Percentiles rank a stretch among this genome's conserved stretches.
Evolutionary conservation across 2,113 vertebrate genomes (phyloP).

Genomic region (Coryphaenoides rupestris): DNA sequence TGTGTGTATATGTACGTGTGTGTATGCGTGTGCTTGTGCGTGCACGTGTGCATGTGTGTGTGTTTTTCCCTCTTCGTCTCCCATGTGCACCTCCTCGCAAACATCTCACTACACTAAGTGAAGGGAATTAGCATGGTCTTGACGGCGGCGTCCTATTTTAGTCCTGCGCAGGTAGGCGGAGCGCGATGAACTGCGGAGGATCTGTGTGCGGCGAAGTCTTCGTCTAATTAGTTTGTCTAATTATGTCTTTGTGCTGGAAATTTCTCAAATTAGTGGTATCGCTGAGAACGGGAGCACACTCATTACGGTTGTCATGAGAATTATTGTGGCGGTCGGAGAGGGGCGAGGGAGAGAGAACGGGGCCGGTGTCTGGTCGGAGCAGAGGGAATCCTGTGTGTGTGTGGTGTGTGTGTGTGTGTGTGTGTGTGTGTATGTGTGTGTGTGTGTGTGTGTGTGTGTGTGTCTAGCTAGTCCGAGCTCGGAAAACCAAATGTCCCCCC

Average conservation of each 20-base stretch:
- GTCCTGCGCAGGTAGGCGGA: conserved; percentile 76
- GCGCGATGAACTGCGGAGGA: conserved; percentile 76
- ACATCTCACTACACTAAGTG: conserved; percentile 61
- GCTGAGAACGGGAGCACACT: conserved; percentile 75
- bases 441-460: no score
- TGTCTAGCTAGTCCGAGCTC: no score
- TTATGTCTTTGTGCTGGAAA: conserved; percentile 83
- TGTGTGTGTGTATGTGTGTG: no score
- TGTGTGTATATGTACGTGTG: no score
- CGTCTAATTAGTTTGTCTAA: conserved; percentile 81
- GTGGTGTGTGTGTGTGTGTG: no score
- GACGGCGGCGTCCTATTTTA: conserved; percentile 75
- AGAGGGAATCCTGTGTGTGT: neutral
- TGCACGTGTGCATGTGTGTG: neutral
- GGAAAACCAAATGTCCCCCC: neutral
- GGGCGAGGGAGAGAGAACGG: conserved; percentile 36
- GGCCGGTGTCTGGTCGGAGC: no score
- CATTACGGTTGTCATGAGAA: conserved; percentile 80
- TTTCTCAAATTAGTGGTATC: conserved; percentile 82
- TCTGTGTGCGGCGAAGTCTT: conserved; percentile 74
- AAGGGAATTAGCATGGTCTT: conserved; percentile 67
- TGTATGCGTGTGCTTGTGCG: no score
- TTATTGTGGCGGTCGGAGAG: conserved; percentile 61
- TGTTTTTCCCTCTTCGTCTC: conserved; percentile 35
- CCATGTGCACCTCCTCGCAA: conserved; percentile 55